Conservation (phyloP, 2,113 vertebrate species). For the Ellobius talpinus region DNA sequence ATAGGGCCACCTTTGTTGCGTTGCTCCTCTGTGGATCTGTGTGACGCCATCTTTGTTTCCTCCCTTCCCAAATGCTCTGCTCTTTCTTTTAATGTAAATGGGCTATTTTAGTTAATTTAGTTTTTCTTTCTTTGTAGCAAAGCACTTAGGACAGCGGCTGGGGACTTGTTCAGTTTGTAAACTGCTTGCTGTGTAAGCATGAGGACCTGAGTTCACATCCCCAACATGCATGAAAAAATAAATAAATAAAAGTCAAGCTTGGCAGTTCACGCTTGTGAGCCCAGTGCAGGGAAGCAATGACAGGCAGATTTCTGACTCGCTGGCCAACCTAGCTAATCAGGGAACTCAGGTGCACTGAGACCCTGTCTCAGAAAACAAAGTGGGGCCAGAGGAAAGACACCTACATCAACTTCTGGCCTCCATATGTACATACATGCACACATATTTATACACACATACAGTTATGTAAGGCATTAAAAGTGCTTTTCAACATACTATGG, state of each 20-base stretch:
- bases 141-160: not conserved
- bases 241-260: not conserved
- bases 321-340: not conserved
- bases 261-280: not conserved
- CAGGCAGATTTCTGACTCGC: not conserved
- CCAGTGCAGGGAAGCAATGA: not conserved
- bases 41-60: not conserved
- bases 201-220: not conserved
- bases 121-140: not conserved
- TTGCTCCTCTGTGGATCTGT: not conserved
- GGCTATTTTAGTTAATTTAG: slow-evolving; percentile 2
- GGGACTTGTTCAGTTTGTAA: not conserved
- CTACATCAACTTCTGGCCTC: not conserved
- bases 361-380: not conserved
- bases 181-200: not conserved
- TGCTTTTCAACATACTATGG: not conserved
- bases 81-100: not conserved
- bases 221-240: not conserved
- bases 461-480: not conserved
- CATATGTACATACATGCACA: not conserved
- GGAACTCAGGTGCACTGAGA: not conserved
- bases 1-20: not conserved
- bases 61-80: not conserved
- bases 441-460: not conserved
- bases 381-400: not conserved